Evolutionary conservation across 2,888 invertebrate genomes (phyloP).

Genomic region (Liposcelis brunnea): DNA sequence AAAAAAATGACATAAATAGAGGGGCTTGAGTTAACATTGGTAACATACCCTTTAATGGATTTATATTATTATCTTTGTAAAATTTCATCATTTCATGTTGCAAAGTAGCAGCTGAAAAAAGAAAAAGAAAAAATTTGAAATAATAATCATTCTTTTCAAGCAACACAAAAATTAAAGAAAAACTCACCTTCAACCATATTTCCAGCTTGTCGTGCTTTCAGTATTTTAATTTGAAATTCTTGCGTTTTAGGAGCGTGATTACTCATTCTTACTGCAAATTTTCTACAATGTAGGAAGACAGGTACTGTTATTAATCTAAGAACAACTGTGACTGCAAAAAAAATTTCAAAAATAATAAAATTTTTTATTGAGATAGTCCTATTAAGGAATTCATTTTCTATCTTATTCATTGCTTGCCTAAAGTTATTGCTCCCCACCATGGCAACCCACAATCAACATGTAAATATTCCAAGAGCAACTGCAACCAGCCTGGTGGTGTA

Average conservation of each 20-base stretch:
- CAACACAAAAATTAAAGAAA: not conserved
- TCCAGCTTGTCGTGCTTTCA: constrained; percentile 69
- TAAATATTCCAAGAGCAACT: constrained; percentile 61
- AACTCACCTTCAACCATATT: constrained; percentile 50
- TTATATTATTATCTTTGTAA: constrained; percentile 66
- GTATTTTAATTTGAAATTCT: constrained; percentile 63
- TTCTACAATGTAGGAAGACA: constrained; percentile 64
- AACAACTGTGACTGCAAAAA: constrained; percentile 46
- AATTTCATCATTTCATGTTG: constrained; percentile 62
- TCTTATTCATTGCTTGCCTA: constrained; percentile 42
- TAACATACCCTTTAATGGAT: constrained; percentile 60
- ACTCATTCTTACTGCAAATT: constrained; percentile 61
- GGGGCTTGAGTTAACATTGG: constrained; percentile 66
- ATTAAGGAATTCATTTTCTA: too few relatives aligned
- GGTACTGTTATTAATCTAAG: constrained; percentile 69
- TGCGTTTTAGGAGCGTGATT: constrained; percentile 78
- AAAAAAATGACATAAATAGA: constrained; percentile 81
- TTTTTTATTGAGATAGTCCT: too few relatives aligned
- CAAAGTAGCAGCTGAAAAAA: constrained; percentile 41
- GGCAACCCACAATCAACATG: constrained; percentile 70
- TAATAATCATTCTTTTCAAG: constrained; percentile 5
- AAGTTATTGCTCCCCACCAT: constrained; percentile 81
- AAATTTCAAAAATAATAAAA: too few relatives aligned
- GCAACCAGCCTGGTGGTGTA: constrained; percentile 66
- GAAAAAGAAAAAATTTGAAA: constrained; percentile 11